Evolutionary conservation across 2,888 invertebrate species (phyloP).

Genomic region (Strigamia crassipes): DNA sequence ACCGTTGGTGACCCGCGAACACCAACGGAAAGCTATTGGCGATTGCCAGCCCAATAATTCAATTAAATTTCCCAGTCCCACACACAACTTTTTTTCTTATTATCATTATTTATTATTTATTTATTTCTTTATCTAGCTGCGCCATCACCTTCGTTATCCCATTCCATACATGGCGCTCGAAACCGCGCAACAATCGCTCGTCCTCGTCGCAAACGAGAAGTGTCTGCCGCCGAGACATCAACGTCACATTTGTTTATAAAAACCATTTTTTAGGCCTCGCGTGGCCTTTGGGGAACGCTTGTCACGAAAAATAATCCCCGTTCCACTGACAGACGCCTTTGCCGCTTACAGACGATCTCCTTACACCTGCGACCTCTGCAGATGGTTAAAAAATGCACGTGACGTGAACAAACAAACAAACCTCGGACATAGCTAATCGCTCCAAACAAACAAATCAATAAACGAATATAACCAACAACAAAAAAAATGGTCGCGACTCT

Average conservation of each 20-base stretch:
- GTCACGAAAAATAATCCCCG: conserved; percentile 34
- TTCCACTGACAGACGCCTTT: conserved; percentile 2
- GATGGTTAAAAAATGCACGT: not conserved
- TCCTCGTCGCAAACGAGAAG: conserved; percentile 16
- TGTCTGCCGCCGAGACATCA: conserved; percentile 1
- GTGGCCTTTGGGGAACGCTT: conserved; percentile 33
- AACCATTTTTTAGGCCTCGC: conserved; percentile 26
- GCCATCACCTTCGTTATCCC: conserved; percentile 8
- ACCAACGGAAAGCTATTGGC: too few relatives aligned
- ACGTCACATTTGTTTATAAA: conserved; percentile 28
- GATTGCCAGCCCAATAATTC: not conserved
- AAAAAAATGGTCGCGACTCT: not conserved
- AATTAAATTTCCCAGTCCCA: not conserved
- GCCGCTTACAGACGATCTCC: conserved; percentile 20
- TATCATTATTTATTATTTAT: not conserved
- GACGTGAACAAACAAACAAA: not conserved
- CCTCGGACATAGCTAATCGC: conserved; percentile 23
- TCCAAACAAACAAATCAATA: not conserved
- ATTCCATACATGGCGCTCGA: not conserved
- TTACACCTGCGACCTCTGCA: conserved; percentile 26
- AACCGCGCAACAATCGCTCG: conserved; percentile 23
- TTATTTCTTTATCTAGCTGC: not conserved
- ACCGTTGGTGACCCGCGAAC: too few relatives aligned
- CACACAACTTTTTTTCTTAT: not conserved
- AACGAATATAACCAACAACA: too few relatives aligned